These are phyloP conservation scores for Rousettus leschenaultii DNA, from an alignment of 2,113 vertebrate genomes.

Conservation along the genomic window DNA sequence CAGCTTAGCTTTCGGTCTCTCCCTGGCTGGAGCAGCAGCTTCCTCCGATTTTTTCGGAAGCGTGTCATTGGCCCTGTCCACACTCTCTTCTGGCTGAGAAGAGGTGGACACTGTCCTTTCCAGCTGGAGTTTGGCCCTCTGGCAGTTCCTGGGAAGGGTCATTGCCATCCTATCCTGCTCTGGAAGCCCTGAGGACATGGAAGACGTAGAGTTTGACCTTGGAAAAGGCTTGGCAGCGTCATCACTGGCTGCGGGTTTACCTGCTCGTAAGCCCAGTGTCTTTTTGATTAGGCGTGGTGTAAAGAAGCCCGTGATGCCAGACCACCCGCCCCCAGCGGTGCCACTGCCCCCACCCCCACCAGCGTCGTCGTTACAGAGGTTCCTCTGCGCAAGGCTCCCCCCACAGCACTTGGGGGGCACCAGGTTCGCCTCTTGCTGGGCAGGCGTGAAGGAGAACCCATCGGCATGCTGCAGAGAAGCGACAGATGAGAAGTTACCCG, in stretches of 20 bases:
- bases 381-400: constrained; percentile 91
- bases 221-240: constrained; percentile 95
- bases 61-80: constrained; percentile 82
- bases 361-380: constrained; percentile 81
- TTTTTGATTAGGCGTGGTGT: constrained; percentile 99
- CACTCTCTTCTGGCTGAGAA: constrained; percentile 94
- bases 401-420: constrained; percentile 92
- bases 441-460: constrained; percentile 88
- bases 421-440: constrained; percentile 89
- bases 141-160: constrained; percentile 96
- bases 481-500: constrained; percentile 87
- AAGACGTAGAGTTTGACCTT: constrained; percentile 99
- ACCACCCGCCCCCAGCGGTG: constrained; percentile 91
- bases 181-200: constrained; percentile 96
- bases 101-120: constrained; percentile 94
- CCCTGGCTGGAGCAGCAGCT: constrained; percentile 90
- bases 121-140: constrained; percentile 92
- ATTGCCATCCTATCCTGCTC: constrained; percentile 98
- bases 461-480: constrained; percentile 90
- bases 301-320: constrained; percentile 96
- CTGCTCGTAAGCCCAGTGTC: constrained; percentile 94
- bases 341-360: constrained; percentile 84
- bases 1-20: constrained; percentile 96
- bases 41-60: constrained; percentile 90
- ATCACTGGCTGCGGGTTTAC: constrained; percentile 89